Conservation (phyloP, 2,113 vertebrate species). For the Spheniscus mendiculus region DNA sequence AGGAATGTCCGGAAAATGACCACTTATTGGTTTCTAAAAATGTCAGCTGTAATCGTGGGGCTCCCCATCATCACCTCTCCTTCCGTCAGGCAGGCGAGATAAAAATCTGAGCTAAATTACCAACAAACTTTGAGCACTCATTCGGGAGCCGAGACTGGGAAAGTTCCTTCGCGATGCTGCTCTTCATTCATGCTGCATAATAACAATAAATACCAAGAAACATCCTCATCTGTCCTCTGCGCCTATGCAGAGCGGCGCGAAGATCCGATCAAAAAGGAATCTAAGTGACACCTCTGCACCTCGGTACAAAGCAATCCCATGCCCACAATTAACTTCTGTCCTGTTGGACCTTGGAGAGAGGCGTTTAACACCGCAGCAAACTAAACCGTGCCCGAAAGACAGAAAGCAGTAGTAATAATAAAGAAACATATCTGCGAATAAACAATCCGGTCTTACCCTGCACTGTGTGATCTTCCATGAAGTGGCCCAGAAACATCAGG, state of each 20-base stretch:
- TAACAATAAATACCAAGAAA: background rate
- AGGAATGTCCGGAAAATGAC: background rate
- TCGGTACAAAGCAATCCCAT: background rate
- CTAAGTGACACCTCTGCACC: background rate
- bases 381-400: background rate
- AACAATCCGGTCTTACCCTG: conserved; percentile 86
- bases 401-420: background rate
- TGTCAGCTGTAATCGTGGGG: background rate
- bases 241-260: background rate
- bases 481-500: conserved; percentile 88
- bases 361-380: background rate
- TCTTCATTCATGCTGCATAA: background rate
- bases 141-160: background rate
- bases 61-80: background rate
- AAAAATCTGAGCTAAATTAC: conserved; percentile 41
- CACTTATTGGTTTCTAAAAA: background rate
- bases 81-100: background rate
- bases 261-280: background rate
- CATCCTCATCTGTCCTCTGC: background rate
- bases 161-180: conserved; percentile 20
- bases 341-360: conserved; percentile 25
- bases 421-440: background rate
- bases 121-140: conserved; percentile 47
- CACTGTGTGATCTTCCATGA: conserved; percentile 93
- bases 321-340: conserved; percentile 23